A percentile compares a stretch with the other conserved stretches of the same genome.
phyloP scores from a whole-genome alignment of 2,113 vertebrate species.

The Opisthocomus hoazin region DNA sequence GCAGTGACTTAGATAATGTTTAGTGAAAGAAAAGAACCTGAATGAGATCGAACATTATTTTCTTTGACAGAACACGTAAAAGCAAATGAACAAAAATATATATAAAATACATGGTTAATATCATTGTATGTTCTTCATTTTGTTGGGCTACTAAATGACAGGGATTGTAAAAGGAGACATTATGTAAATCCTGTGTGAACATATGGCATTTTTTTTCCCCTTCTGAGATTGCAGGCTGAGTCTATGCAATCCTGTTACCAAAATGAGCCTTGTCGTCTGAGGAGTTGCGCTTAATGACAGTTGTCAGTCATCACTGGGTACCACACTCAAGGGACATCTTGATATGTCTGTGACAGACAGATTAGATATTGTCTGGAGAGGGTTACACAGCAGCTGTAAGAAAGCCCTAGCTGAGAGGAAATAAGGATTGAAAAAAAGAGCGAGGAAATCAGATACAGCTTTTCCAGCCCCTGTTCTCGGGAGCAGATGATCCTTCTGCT shows the following conservation, averaged over 20 bases:
- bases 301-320: constrained; percentile 35
- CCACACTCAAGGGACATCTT: background rate
- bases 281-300: background rate
- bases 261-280: constrained; percentile 11
- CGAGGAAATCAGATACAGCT: constrained; percentile 13
- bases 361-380: constrained; percentile 33
- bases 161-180: background rate
- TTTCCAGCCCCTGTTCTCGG: background rate
- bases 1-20: background rate
- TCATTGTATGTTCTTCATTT: background rate
- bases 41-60: background rate
- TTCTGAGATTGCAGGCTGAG: background rate
- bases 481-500: background rate
- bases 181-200: background rate
- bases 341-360: background rate
- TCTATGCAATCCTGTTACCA: background rate
- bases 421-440: constrained; percentile 3
- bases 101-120: background rate
- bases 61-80: background rate
- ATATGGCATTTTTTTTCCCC: background rate
- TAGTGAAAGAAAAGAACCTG: background rate
- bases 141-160: background rate
- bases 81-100: background rate
- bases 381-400: background rate
- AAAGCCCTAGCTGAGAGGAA: constrained; percentile 31